phyloP scores from a whole-genome alignment of 1,140 invertebrate species.

The Ericerus pela region DNA sequence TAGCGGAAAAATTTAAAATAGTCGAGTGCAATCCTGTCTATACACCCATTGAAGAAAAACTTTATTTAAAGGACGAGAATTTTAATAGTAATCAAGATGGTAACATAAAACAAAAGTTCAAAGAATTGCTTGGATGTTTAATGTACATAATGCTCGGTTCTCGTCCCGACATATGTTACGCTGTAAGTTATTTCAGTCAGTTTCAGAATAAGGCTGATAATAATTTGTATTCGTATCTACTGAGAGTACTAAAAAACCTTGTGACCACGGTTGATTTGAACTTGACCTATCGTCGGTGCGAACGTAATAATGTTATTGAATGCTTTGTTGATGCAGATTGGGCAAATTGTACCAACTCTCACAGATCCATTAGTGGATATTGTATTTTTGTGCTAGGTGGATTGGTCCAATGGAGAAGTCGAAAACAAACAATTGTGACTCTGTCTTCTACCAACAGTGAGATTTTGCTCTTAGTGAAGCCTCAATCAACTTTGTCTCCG shows the following conservation, averaged over 20 bases:
- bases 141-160: conserved; percentile 24
- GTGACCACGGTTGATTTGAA: conserved; percentile 2
- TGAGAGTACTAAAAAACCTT: conserved; percentile 14
- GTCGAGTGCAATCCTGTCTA: no score
- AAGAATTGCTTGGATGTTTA: conserved; percentile 21
- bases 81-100: neutral
- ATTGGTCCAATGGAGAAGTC: conserved; percentile 31
- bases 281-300: neutral
- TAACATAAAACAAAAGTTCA: no score
- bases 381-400: conserved; percentile 27
- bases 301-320: conserved; percentile 12
- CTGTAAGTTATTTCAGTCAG: conserved; percentile 16
- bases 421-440: conserved; percentile 32
- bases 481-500: no score
- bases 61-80: no score
- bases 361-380: conserved; percentile 30
- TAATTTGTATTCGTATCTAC: conserved; percentile 12
- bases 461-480: no score
- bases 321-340: conserved; percentile 32
- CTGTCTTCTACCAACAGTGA: conserved; percentile 32
- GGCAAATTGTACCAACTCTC: conserved; percentile 26
- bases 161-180: conserved; percentile 24
- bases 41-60: no score
- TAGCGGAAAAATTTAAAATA: no score
- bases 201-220: conserved; percentile 22